phyloP scores from a whole-genome alignment of 2,888 invertebrate species.

The Macrophya alboannulata region DNA sequence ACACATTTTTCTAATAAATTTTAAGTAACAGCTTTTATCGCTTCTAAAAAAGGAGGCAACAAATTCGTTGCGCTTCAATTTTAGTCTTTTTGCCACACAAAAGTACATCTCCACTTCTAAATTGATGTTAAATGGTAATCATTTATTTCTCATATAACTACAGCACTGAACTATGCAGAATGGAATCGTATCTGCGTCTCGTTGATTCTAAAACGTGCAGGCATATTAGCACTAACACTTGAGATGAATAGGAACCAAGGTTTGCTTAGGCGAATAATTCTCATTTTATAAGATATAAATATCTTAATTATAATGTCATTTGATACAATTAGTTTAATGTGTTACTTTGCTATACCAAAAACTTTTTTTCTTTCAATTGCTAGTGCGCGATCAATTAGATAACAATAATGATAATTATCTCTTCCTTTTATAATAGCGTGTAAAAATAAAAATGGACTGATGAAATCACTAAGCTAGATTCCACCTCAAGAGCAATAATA shows the following conservation, averaged over 20 bases:
- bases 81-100: not conserved
- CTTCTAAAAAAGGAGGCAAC: not conserved
- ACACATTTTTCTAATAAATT: not conserved
- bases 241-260: not conserved
- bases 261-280: not conserved
- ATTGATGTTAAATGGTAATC: not conserved
- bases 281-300: not conserved
- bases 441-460: constrained; percentile 8
- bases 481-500: constrained; percentile 37
- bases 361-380: not conserved
- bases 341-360: not conserved
- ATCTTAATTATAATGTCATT: constrained; percentile 3
- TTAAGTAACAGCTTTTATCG: not conserved
- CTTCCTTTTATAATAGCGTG: not conserved
- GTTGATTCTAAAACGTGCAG: not conserved
- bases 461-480: constrained; percentile 36
- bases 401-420: not conserved
- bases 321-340: not conserved
- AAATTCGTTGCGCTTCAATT: not conserved
- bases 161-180: not conserved
- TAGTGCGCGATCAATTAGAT: not conserved
- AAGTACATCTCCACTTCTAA: constrained; percentile 3
- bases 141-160: not conserved
- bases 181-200: not conserved
- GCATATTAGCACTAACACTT: not conserved